Evolutionary conservation across 1,140 invertebrate species (phyloP).

Genomic region (Bombyx mori): ASM3026992v2 NC_085124.1:5643001-5643500

Average conservation of each 20-base stretch:
- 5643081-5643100: conserved; percentile 63
- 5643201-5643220: conserved; percentile 77
- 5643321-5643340: conserved; percentile 70
- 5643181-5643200: conserved; percentile 86
- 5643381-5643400: conserved; percentile 42
- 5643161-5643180: conserved; percentile 86
- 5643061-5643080: too few relatives aligned
- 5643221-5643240: conserved; percentile 20
- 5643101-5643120: conserved; percentile 86
- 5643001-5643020: conserved; percentile 1
- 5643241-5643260: conserved; percentile 33
- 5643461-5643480: too few relatives aligned
- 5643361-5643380: conserved; percentile 47
- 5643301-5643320: conserved; percentile 38
- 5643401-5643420: conserved; percentile 30
- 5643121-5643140: conserved; percentile 83
- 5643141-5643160: conserved; percentile 91
- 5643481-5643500: too few relatives aligned
- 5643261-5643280: conserved; percentile 16
- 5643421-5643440: too few relatives aligned
- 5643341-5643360: conserved; percentile 70
- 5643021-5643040: conserved; percentile 4
- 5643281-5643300: conserved; percentile 19
- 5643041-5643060: neutral
- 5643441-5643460: too few relatives aligned